phyloP scores from a whole-genome alignment of 1,140 invertebrate genomes.

The Acromyrmex heyeri region DNA sequence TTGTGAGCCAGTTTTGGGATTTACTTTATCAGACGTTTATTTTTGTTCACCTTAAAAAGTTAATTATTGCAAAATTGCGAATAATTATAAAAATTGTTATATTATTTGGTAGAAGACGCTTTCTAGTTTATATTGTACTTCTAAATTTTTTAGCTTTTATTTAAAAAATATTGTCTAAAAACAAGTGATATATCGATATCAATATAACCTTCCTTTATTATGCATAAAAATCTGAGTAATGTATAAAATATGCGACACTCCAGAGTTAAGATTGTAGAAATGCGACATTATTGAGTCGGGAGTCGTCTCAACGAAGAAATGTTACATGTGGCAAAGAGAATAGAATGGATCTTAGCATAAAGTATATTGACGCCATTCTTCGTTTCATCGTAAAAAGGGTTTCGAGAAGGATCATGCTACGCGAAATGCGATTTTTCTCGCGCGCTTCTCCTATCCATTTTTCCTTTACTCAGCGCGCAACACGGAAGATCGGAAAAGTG shows the following conservation, averaged over 20 bases:
- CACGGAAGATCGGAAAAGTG: conserved; percentile 34
- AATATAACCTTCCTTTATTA: neutral
- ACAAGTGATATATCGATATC: no score
- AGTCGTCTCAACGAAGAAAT: conserved; percentile 12
- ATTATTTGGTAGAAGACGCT: no score
- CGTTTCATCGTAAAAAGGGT: conserved; percentile 59
- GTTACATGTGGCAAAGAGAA: conserved; percentile 37
- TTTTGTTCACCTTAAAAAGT: no score
- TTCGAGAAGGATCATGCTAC: conserved; percentile 41
- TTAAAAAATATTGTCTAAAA: no score
- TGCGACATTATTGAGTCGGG: neutral
- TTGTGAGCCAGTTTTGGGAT: no score
- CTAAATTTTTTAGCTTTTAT: no score
- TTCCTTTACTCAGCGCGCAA: conserved; percentile 52
- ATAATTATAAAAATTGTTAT: no score
- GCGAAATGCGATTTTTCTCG: conserved; percentile 55
- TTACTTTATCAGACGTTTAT: no score
- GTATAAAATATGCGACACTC: neutral
- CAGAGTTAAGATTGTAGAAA: conserved; percentile 1
- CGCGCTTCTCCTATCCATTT: conserved; percentile 41
- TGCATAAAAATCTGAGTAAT: neutral
- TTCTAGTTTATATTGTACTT: no score
- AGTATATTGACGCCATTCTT: conserved; percentile 59
- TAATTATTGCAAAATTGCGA: no score
- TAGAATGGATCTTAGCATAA: conserved; percentile 56